Evolutionary conservation across 2,888 invertebrate species (phyloP).

Genomic region (Leptinotarsa rubiginosa): DNA sequence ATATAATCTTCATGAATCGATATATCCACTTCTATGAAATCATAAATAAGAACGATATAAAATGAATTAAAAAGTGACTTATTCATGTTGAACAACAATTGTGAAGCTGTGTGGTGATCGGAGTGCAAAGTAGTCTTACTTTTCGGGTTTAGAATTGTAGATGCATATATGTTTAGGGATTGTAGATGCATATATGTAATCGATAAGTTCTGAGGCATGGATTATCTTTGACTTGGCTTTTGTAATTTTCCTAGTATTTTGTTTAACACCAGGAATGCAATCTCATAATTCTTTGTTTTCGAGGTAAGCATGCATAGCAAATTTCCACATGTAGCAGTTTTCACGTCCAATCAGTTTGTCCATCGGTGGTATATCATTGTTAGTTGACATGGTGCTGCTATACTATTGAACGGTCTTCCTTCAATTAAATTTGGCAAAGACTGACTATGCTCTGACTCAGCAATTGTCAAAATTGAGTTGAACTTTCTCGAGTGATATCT

Average conservation of each 20-base stretch:
- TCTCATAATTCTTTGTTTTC: not conserved
- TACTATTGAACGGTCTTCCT: too few relatives aligned
- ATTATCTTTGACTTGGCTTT: not conserved
- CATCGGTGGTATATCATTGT: not conserved
- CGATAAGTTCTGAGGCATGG: not conserved
- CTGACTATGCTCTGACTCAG: too few relatives aligned
- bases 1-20: too few relatives aligned
- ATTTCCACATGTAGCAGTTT: not conserved
- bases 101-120: slow-evolving; percentile 27
- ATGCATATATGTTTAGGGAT: too few relatives aligned
- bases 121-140: slow-evolving; percentile 23
- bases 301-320: not conserved
- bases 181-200: not conserved
- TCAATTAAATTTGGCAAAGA: too few relatives aligned
- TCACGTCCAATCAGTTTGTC: not conserved
- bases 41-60: too few relatives aligned
- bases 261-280: not conserved
- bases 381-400: not conserved
- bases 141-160: slow-evolving; percentile 19
- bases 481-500: too few relatives aligned
- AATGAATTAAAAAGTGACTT: too few relatives aligned
- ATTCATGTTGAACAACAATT: not conserved
- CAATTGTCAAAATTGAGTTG: too few relatives aligned
- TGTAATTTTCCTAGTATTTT: not conserved
- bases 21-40: too few relatives aligned